Base-by-base conservation (phyloP, 2,797 vertebrate genomes). In the Thunnus albacares region DNA sequence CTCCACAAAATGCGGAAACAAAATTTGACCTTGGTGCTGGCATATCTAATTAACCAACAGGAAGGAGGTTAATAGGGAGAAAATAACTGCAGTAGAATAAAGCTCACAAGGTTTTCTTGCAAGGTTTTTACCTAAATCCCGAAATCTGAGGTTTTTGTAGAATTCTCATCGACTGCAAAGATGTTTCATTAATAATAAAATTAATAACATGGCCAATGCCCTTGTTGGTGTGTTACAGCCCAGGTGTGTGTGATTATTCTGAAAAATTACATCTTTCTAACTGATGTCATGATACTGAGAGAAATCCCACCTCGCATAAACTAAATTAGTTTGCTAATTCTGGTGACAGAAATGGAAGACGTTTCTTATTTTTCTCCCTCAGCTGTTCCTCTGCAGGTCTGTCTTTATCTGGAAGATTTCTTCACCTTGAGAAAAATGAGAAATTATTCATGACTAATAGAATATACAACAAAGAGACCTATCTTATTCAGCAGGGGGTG, bases 371-470 rank as follows among this genome's bases (percentile, higher is more conserved):
- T 82, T 71, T 72, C 56, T 76, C 41, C 22, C 13, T 67, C 93
- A 93, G 0, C 94, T 94, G 0, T 94, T 95, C 93, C 93, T 95
- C 89, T 96, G 92, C 65, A 92, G 57, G 83, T 95, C 93, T 96
- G 5, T 43, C 94, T 95, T 79, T 95, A 94, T 93, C 96, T 94
- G 90, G 95, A 74, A 90, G 95, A 96, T 58, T 95, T 95, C 93
- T 35, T 95, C 94, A 91, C 96, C 95, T 59, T 95, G 95, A 92
- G 30, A 71, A 89, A 83, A 84, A 76, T 82, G 82, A 63, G 86
- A 88, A 68, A 76, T 85, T 76, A 89, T 89, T 86, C 81, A 86
- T 82, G 81, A 87, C 60, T 75, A 41, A n/a, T 49, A 81, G 79
- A 88, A 90, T 80, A 80, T 70, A 55, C 20, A 75, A 81, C 69